A percentile compares a stretch with the other conserved stretches of the same genome.
phyloP scores from a whole-genome alignment of 2,113 vertebrate species.

The Pteropus alecto region DNA sequence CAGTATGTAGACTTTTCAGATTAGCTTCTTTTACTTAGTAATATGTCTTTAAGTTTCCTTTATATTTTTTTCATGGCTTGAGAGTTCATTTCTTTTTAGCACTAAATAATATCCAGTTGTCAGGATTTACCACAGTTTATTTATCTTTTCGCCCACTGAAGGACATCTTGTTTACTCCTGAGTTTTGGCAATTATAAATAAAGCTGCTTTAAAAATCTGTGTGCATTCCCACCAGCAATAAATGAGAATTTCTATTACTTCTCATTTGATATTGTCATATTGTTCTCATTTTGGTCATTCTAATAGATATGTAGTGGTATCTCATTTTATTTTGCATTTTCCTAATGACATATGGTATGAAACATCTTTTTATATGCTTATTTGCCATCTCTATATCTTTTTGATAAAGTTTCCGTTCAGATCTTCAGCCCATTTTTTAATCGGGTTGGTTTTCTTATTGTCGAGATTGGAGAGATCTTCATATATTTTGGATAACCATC shows the following conservation, averaged over 20 bases:
- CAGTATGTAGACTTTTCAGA: background rate
- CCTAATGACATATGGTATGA: background rate
- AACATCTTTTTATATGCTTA: background rate
- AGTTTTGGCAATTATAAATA: background rate
- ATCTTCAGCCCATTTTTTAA: background rate
- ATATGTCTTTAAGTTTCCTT: background rate
- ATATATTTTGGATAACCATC: background rate
- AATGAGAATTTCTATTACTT: background rate
- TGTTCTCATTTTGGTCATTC: background rate
- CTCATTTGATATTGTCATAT: background rate
- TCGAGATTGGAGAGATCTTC: background rate
- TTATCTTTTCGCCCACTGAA: background rate
- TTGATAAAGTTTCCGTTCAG: background rate
- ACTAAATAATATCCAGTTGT: background rate
- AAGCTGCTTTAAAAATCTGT: background rate
- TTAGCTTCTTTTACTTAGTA: background rate
- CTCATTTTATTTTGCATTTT: background rate
- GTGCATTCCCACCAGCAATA: background rate
- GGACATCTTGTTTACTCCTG: background rate
- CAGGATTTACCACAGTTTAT: background rate
- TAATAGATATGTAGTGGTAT: background rate
- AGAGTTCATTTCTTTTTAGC: background rate
- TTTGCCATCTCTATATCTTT: background rate
- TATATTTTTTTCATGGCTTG: background rate
- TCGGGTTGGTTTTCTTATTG: background rate